Evolutionary conservation across 1,140 invertebrate species (phyloP), one percentile per base, ranked within the genome.

Genomic region (Paralvinella palmiformis): DNA sequence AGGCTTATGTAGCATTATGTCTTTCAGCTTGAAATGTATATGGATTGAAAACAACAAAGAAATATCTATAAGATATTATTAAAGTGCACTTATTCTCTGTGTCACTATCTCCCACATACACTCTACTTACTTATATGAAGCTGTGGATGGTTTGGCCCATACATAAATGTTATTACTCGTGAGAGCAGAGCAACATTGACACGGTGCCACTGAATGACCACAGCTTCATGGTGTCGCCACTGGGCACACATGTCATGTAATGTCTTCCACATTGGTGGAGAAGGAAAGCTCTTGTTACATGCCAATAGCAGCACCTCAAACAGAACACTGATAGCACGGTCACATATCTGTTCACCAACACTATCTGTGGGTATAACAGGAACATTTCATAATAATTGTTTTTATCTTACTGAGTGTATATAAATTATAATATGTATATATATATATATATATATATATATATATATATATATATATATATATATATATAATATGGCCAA

Each of bases 251-350:
- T 90, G 80, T 96, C 92, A 71, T 92, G 85, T 63, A 98, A 84
- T 2, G 95, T 97, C 80, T 94, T 93, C 95, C 95, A 98, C 68
- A 96, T 82, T 6, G 92, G 91, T 13, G 95, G 94, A 4, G 92
- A 90, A 15, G 94, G 94, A 82, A 91, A 91, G 78, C 89, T 95
- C 59, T 89, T 87, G 56, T 86, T 87, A 78, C 94, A 98, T 1
- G 94, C 92, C 24, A 95, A 80, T 27, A 98, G 82, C 94, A 94
- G 98, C 1, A 97, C 88, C 82, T 97, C 92, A 78, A 97, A 91
- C 20, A 98, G 84, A 31, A 96, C 94, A 62, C 75, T 91, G 6
- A 98, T 82, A 36, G 97, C 91, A 53, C 95, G 81, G 77, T 97
- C 92, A 79, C 93, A 96, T 24, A 98, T 81, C 73, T 97, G 92